Percentiles rank a stretch among this genome's conserved stretches.
Evolutionary conservation across 2,797 vertebrate species (phyloP).

Genomic region (Leptoclinus maculatus): DNA sequence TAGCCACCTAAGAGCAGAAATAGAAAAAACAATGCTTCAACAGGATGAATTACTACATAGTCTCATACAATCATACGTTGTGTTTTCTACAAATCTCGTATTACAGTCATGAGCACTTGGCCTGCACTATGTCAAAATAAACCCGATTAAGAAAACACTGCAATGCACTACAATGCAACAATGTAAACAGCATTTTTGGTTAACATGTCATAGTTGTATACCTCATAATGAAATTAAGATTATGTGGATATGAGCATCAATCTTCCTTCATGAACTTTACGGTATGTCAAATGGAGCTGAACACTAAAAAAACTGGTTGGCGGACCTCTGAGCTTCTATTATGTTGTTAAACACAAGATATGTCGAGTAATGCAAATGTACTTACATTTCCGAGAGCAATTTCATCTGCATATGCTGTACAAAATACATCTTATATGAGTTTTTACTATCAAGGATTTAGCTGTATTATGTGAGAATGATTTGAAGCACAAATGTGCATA

Average conservation of each 20-base stretch:
- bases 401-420: background rate
- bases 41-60: background rate
- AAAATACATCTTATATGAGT: background rate
- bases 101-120: background rate
- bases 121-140: background rate
- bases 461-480: background rate
- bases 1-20: conserved; percentile 86
- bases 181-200: too few species aligned
- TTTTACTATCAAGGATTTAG: background rate
- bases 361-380: background rate
- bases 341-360: background rate
- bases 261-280: too few species aligned
- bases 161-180: background rate
- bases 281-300: background rate
- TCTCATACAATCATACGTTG: background rate
- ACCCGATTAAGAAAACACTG: background rate
- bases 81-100: background rate
- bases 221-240: background rate
- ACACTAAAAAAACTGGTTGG: background rate
- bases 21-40: background rate
- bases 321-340: background rate
- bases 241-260: background rate
- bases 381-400: background rate
- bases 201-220: background rate
- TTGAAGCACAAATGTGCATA: background rate